Conservation (phyloP, 2,797 vertebrate genomes). For the Sebastes hubbsi region DNA sequence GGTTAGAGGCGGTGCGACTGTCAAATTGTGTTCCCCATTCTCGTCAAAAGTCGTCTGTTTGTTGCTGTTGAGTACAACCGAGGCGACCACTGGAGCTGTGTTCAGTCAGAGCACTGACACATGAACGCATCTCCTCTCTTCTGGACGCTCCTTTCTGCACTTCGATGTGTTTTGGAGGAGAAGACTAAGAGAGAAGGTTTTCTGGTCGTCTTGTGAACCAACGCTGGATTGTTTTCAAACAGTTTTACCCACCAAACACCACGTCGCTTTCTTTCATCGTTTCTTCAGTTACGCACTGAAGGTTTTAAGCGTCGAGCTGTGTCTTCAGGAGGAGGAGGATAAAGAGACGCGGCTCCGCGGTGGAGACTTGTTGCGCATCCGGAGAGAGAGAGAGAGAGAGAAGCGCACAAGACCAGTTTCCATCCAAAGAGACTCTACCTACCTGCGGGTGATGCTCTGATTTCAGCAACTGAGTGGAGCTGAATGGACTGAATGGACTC, state of each 20-base stretch:
- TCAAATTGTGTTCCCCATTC: slow-evolving; percentile 70
- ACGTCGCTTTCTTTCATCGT: not conserved
- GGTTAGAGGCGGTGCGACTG: slow-evolving; percentile 70
- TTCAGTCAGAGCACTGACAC: not conserved
- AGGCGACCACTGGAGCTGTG: not conserved
- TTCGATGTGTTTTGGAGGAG: slow-evolving; percentile 39
- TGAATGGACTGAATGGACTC: slow-evolving; percentile 1
- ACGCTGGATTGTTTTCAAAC: slow-evolving; percentile 28
- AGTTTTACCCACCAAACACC: not conserved
- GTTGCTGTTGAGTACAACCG: slow-evolving; percentile 16
- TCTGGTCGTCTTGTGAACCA: not conserved
- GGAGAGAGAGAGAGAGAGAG: not conserved
- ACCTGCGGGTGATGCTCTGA: slow-evolving; percentile 48
- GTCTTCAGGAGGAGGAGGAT: no score
- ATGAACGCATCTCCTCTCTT: not conserved
- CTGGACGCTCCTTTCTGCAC: slow-evolving; percentile 24
- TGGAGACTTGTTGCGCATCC: slow-evolving; percentile 78
- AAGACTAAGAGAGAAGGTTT: slow-evolving; percentile 2
- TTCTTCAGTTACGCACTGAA: not conserved
- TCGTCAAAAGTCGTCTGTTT: slow-evolving; percentile 69
- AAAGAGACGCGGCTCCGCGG: not conserved
- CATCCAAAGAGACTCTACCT: slow-evolving; percentile 23
- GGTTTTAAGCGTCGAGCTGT: not conserved
- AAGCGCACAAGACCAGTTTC: slow-evolving; percentile 39
- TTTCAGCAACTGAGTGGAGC: slow-evolving; percentile 6